Conservation (phyloP, 1,140 invertebrate species). For the Phthorimaea operculella region DNA sequence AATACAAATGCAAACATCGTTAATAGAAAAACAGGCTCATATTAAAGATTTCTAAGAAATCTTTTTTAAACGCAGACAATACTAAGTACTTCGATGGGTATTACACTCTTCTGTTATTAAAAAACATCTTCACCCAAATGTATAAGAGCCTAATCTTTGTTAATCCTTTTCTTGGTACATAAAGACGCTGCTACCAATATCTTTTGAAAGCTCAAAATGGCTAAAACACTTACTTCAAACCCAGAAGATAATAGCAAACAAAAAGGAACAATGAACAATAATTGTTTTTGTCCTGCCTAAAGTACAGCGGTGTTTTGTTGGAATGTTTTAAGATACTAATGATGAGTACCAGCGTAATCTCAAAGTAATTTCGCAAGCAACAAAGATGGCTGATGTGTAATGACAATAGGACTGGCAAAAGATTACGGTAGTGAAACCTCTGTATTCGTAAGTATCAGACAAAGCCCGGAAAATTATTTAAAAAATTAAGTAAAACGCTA, state of each 20-base stretch:
- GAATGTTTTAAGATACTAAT: slow-evolving; percentile 29
- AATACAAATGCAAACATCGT: too few species aligned
- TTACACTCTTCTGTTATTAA: background rate
- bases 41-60: too few species aligned
- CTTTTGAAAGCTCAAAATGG: slow-evolving; percentile 5
- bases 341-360: slow-evolving; percentile 17
- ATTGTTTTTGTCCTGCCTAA: slow-evolving; percentile 31
- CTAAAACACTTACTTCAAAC: slow-evolving; percentile 14
- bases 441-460: too few species aligned
- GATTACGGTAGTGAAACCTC: too few species aligned
- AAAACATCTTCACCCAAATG: slow-evolving; percentile 7
- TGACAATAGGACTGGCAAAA: too few species aligned
- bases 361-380: slow-evolving; percentile 9
- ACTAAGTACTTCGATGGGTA: too few species aligned
- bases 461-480: too few species aligned
- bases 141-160: slow-evolving; percentile 9
- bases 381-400: slow-evolving; percentile 2
- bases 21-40: too few species aligned
- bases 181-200: slow-evolving; percentile 24
- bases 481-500: too few species aligned
- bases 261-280: slow-evolving; percentile 36
- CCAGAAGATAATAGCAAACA: slow-evolving; percentile 28
- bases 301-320: slow-evolving; percentile 19
- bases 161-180: slow-evolving; percentile 39
- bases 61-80: too few species aligned